A percentile compares a stretch with the other conserved stretches of the same genome.
These are phyloP conservation scores for Chaetodon trifascialis DNA, from an alignment of 2,113 vertebrate species.

Conservation along the genomic window DNA sequence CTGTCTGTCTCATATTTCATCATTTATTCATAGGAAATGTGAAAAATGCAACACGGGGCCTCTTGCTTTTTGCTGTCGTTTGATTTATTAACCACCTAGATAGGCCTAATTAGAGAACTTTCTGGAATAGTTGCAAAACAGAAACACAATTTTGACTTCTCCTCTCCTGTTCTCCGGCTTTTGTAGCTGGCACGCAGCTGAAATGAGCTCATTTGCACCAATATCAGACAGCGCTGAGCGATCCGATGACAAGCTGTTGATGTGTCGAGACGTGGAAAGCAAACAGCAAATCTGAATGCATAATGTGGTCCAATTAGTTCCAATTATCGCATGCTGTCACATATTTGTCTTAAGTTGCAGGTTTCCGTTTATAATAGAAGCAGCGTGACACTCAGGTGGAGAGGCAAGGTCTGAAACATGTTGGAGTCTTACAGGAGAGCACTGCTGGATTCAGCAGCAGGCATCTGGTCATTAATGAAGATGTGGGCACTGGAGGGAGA, in stretches of 20 bases:
- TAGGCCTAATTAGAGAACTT: constrained; percentile 73
- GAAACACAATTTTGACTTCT: constrained; percentile 29
- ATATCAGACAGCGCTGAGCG: constrained; percentile 30
- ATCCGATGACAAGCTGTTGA: constrained; percentile 61
- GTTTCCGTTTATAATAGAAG: constrained; percentile 35
- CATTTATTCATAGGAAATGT: constrained; percentile 71
- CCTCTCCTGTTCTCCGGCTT: neutral
- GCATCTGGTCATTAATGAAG: constrained; percentile 48
- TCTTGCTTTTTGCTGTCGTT: constrained; percentile 41
- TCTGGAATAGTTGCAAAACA: constrained; percentile 46
- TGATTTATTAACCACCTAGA: constrained; percentile 74
- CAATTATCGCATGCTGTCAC: constrained; percentile 65
- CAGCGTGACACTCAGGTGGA: neutral
- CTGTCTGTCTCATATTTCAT: constrained; percentile 77
- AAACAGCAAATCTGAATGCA: constrained; percentile 61
- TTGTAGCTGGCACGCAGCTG: constrained; percentile 22
- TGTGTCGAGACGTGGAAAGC: constrained; percentile 44
- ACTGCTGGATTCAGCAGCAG: constrained; percentile 40
- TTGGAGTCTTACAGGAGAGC: constrained; percentile 28
- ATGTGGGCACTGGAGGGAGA: constrained; percentile 38
- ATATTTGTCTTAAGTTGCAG: constrained; percentile 54
- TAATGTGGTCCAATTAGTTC: constrained; percentile 72
- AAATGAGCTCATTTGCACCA: constrained; percentile 61
- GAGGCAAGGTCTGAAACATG: constrained; percentile 4
- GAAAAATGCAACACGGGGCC: constrained; percentile 45